A percentile compares a stretch with the other conserved stretches of the same genome.
phyloP scores from a whole-genome alignment of 2,888 invertebrate species.

The Autographa gamma region DNA sequence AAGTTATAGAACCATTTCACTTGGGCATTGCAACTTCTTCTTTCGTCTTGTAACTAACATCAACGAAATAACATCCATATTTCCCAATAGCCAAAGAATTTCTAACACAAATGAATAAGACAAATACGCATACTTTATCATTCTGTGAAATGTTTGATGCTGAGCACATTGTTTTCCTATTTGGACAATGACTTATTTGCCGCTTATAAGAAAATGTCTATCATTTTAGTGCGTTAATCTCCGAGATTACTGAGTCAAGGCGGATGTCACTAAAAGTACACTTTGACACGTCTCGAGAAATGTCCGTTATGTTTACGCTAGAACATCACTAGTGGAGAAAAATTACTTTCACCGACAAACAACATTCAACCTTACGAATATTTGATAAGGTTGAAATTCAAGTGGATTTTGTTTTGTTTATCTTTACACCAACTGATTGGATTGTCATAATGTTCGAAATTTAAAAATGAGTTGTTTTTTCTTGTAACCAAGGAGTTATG shows the following conservation, averaged over 20 bases:
- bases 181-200: constrained; percentile 75
- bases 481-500: not conserved
- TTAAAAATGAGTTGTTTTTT: constrained; percentile 46
- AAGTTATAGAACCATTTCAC: too few species aligned
- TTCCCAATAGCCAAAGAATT: not conserved
- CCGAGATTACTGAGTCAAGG: constrained; percentile 80
- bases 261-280: constrained; percentile 74
- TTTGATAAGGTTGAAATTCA: constrained; percentile 19
- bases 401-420: constrained; percentile 28
- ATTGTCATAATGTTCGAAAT: constrained; percentile 61
- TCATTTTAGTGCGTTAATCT: constrained; percentile 74
- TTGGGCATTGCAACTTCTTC: not conserved
- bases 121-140: constrained; percentile 41
- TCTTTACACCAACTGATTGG: constrained; percentile 54
- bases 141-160: constrained; percentile 55
- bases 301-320: constrained; percentile 77
- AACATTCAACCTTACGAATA: constrained; percentile 25
- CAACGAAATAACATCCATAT: not conserved
- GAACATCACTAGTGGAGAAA: constrained; percentile 68
- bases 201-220: constrained; percentile 71
- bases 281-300: constrained; percentile 79
- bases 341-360: constrained; percentile 36
- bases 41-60: not conserved
- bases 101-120: constrained; percentile 28
- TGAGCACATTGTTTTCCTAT: constrained; percentile 64